Evolutionary conservation across 2,888 invertebrate genomes (phyloP).

Genomic region (Drosophila antonietae): DNA sequence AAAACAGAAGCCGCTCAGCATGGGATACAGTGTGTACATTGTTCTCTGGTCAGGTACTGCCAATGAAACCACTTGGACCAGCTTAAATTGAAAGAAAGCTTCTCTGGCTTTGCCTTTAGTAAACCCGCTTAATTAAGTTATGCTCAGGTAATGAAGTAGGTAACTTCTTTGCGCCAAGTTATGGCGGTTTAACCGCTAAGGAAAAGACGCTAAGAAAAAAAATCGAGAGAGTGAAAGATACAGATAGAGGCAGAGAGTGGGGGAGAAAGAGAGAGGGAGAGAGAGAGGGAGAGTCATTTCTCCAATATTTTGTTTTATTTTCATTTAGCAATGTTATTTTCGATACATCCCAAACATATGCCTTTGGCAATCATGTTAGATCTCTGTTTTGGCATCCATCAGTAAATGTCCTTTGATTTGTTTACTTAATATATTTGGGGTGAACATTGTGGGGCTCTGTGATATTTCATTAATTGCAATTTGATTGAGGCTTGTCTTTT

Average conservation of each 20-base stretch:
- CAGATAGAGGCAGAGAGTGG: neutral
- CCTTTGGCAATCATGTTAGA: neutral
- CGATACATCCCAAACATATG: conserved; percentile 18
- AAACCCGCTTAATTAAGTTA: conserved; percentile 65
- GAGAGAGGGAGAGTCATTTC: conserved; percentile 2
- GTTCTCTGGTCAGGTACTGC: conserved; percentile 34
- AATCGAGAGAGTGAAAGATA: too few relatives aligned
- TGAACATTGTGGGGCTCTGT: conserved; percentile 33
- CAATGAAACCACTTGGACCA: conserved; percentile 33
- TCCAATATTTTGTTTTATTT: conserved; percentile 31
- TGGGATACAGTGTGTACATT: neutral
- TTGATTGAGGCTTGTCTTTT: conserved; percentile 61
- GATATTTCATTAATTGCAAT: conserved; percentile 70
- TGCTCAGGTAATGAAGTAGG: conserved; percentile 66
- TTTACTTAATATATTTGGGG: conserved; percentile 58
- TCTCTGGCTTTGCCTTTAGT: neutral
- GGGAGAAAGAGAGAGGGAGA: neutral
- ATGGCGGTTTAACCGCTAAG: conserved; percentile 39
- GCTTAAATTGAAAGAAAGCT: conserved; percentile 55
- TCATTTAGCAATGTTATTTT: conserved; percentile 16
- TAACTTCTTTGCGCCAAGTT: conserved; percentile 66
- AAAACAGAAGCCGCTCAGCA: neutral
- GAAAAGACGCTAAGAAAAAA: conserved; percentile 9
- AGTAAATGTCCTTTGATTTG: conserved; percentile 55
- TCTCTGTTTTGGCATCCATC: conserved; percentile 47